phyloP scores from a whole-genome alignment of 2,113 vertebrate species.

The Xiphophorus maculatus region DNA sequence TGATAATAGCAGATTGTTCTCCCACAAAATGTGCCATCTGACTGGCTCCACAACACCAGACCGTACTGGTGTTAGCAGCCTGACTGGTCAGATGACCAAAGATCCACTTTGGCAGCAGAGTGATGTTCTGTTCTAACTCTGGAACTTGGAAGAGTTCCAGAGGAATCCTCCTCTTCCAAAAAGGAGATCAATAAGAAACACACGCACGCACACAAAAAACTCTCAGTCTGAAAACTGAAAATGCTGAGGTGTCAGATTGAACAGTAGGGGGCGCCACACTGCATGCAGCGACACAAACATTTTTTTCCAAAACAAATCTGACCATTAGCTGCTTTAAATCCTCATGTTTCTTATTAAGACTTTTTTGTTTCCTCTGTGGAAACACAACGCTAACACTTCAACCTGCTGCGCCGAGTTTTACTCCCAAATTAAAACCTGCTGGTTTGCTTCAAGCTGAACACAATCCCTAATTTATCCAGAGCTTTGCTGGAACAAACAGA shows the following conservation, averaged over 20 bases:
- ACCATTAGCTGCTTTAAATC: neutral
- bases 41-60: neutral
- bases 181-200: neutral
- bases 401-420: neutral
- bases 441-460: no score
- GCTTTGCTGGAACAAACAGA: no score
- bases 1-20: neutral
- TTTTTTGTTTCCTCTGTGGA: neutral
- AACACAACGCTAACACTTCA: neutral
- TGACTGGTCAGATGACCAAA: neutral
- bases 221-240: no score
- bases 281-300: neutral
- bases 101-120: neutral
- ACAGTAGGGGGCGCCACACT: slow-evolving; percentile 3
- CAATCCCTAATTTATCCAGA: no score
- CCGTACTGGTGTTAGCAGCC: neutral
- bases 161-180: slow-evolving; percentile 24
- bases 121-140: neutral
- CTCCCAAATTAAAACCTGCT: neutral
- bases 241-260: neutral
- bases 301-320: neutral
- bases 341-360: neutral
- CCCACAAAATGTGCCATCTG: neutral
- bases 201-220: no score
- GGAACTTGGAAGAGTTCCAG: slow-evolving; percentile 32